phyloP scores from a whole-genome alignment of 2,797 vertebrate species.

The Ceyx erithaca region DNA sequence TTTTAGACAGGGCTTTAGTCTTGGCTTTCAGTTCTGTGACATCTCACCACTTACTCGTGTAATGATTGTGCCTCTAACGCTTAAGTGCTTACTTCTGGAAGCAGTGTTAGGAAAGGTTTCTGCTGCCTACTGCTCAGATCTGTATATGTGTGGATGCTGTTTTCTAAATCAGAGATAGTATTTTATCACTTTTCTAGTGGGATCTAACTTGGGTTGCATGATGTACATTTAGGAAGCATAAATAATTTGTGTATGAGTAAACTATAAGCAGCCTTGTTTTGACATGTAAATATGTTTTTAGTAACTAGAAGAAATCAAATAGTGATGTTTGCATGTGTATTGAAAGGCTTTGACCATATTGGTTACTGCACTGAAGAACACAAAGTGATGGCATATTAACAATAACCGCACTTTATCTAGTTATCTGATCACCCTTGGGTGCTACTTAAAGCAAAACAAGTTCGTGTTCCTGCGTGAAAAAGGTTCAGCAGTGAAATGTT shows the following conservation, averaged over 20 bases:
- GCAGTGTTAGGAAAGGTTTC: background rate
- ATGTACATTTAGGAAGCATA: slow-evolving; percentile 63
- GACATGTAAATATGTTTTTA: slow-evolving; percentile 77
- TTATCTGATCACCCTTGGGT: slow-evolving; percentile 82
- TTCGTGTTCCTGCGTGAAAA: slow-evolving; percentile 65
- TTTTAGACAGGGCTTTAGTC: background rate
- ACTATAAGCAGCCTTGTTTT: slow-evolving; percentile 39
- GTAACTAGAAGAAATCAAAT: slow-evolving; percentile 47
- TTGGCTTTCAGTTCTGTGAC: slow-evolving; percentile 16
- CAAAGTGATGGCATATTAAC: slow-evolving; percentile 78
- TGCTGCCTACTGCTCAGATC: background rate
- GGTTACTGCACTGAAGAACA: slow-evolving; percentile 87
- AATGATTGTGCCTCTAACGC: slow-evolving; percentile 21
- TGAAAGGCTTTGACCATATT: slow-evolving; percentile 82
- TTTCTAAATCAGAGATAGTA: slow-evolving; percentile 47
- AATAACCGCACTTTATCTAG: slow-evolving; percentile 89
- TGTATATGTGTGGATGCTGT: slow-evolving; percentile 13
- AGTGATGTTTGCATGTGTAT: slow-evolving; percentile 80
- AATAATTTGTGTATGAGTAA: slow-evolving; percentile 57
- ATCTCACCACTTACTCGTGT: background rate
- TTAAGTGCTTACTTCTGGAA: background rate
- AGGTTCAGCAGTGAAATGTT: slow-evolving; percentile 69
- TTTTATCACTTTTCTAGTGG: slow-evolving; percentile 69
- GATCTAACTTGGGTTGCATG: slow-evolving; percentile 45
- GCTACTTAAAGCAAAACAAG: slow-evolving; percentile 77